Evolutionary conservation across 2,113 vertebrate genomes (phyloP).

Genomic region (Porphyrio hochstetteri): DNA sequence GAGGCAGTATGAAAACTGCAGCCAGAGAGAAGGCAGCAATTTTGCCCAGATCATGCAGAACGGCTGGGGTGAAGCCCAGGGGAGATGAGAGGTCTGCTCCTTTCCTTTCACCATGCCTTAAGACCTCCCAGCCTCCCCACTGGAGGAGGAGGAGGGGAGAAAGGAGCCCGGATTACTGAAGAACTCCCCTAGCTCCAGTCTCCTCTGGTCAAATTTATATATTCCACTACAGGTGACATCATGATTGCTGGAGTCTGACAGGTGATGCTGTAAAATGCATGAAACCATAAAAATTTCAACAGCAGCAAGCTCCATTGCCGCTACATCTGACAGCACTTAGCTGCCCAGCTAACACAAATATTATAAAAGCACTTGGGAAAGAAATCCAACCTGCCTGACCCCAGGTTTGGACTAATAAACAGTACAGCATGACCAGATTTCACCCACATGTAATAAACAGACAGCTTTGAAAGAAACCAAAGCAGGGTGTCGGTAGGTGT

Average conservation of each 20-base stretch:
- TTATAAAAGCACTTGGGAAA: slow-evolving; percentile 53
- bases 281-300: slow-evolving; percentile 71
- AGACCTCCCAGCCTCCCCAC: background rate
- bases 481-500: background rate
- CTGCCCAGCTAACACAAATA: slow-evolving; percentile 67
- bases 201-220: slow-evolving; percentile 12
- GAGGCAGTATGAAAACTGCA: background rate
- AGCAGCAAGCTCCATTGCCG: slow-evolving; percentile 62
- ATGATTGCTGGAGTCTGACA: slow-evolving; percentile 62
- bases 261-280: slow-evolving; percentile 70
- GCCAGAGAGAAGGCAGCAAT: background rate
- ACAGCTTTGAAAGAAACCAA: background rate
- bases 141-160: background rate
- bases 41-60: background rate
- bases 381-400: slow-evolving; percentile 66
- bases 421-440: slow-evolving; percentile 26
- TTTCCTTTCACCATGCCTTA: background rate
- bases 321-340: slow-evolving; percentile 66
- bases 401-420: slow-evolving; percentile 66
- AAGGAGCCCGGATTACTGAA: background rate
- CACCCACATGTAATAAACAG: slow-evolving; percentile 22
- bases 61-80: background rate
- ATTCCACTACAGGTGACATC: slow-evolving; percentile 67
- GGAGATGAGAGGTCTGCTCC: background rate
- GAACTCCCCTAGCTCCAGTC: background rate